Evolutionary conservation across 2,888 invertebrate species (phyloP).

Genomic region (Caenorhabditis drosophilae): DNA sequence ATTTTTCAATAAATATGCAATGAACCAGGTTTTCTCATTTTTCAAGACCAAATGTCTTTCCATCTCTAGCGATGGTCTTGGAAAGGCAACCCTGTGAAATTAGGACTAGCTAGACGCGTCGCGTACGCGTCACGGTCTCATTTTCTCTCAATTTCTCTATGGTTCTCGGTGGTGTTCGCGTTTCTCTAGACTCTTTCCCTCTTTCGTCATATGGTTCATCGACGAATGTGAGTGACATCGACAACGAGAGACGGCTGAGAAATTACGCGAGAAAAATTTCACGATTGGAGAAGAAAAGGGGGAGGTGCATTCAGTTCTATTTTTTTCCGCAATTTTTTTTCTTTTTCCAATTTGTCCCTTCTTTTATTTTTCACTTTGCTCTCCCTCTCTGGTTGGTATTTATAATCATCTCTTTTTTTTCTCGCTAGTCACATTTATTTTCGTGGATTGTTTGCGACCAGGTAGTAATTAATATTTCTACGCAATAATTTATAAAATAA

Average conservation of each 20-base stretch:
- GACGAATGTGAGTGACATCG: slow-evolving; percentile 10
- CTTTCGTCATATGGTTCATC: slow-evolving; percentile 38
- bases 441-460: too few relatives aligned
- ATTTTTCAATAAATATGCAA: slow-evolving; percentile 8
- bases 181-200: slow-evolving; percentile 21
- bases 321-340: slow-evolving; percentile 1
- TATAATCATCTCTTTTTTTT: neutral
- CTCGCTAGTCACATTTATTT: too few relatives aligned
- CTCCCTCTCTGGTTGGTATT: neutral
- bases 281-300: too few relatives aligned
- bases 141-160: too few relatives aligned
- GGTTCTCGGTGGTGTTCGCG: too few relatives aligned
- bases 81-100: slow-evolving; percentile 14
- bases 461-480: too few relatives aligned
- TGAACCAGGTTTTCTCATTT: slow-evolving; percentile 2
- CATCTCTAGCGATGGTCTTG: slow-evolving; percentile 1
- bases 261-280: too few relatives aligned
- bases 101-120: slow-evolving; percentile 10
- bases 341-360: slow-evolving; percentile 2
- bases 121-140: slow-evolving; percentile 35
- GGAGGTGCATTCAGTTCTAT: slow-evolving; percentile 5
- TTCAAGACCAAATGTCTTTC: slow-evolving; percentile 5
- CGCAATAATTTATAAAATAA: too few relatives aligned
- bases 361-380: slow-evolving; percentile 8
- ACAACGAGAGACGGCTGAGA: slow-evolving; percentile 12